Evolutionary conservation across 1,140 invertebrate genomes (phyloP).

Genomic region (Euura lappo): DNA sequence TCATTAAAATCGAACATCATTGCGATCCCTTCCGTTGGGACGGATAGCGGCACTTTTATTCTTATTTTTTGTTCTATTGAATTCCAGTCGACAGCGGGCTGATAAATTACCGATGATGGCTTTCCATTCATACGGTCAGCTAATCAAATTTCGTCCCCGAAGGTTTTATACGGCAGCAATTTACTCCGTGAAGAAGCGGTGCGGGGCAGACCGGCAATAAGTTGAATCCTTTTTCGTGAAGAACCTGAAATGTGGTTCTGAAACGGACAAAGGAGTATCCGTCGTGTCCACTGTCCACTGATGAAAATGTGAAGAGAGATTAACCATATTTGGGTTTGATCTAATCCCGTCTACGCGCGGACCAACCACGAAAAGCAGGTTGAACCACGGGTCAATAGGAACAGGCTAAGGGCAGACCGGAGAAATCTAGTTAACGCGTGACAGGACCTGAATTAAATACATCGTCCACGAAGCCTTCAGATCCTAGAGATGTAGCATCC

Average conservation of each 20-base stretch:
- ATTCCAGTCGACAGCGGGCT: no score
- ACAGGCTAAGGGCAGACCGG: neutral
- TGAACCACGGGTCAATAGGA: neutral
- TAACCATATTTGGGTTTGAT: slow-evolving; percentile 1
- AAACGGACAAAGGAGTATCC: no score
- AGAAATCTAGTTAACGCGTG: slow-evolving; percentile 5
- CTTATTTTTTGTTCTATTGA: no score
- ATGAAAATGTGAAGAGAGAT: slow-evolving; percentile 1
- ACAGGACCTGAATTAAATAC: neutral
- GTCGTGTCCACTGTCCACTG: neutral
- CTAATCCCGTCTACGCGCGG: neutral
- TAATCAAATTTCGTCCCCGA: no score
- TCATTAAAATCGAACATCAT: neutral
- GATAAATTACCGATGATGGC: no score
- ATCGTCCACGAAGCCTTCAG: neutral
- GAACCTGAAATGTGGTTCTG: no score
- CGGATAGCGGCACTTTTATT: no score
- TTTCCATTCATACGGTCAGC: no score
- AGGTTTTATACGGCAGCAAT: no score
- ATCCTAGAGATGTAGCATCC: neutral
- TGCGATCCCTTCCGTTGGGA: neutral
- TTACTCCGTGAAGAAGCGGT: no score
- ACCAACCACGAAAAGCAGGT: neutral
- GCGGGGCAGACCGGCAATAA: no score
- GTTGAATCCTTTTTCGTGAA: no score